A percentile compares a stretch with the other conserved stretches of the same genome.
Evolutionary conservation across 2,888 invertebrate species (phyloP).

Genomic region (Noctua fimbriata): DNA sequence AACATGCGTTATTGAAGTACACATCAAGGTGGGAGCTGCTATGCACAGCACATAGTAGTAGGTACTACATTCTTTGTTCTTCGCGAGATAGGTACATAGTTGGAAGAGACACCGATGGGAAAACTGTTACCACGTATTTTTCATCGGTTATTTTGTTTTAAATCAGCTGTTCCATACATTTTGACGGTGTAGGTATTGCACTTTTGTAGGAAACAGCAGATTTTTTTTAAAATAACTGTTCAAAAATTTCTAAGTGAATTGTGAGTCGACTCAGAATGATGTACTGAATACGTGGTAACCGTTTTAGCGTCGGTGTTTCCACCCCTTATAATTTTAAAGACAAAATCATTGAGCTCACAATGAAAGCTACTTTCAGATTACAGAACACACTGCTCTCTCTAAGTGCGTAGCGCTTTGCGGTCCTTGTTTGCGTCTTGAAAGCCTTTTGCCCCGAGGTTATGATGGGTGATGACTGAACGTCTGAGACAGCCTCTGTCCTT

Average conservation of each 20-base stretch:
- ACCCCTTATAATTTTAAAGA: neutral
- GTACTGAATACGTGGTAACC: no score
- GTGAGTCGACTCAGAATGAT: no score
- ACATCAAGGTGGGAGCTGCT: neutral
- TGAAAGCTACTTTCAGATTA: neutral
- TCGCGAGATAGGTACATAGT: neutral
- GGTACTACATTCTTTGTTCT: neutral
- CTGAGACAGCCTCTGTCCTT: neutral
- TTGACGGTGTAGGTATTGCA: no score
- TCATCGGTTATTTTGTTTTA: no score
- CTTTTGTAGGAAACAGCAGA: no score
- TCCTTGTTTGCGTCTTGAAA: constrained; percentile 2
- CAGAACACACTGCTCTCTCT: constrained; percentile 7
- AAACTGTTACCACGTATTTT: no score
- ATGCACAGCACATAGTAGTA: neutral
- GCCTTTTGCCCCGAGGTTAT: constrained; percentile 1
- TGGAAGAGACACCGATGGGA: no score
- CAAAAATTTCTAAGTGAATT: no score
- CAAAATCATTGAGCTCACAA: neutral
- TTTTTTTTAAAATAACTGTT: no score
- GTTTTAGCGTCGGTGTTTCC: no score
- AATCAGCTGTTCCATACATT: no score
- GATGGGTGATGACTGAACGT: constrained; percentile 19
- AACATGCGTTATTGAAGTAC: constrained; percentile 1
- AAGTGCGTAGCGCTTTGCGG: neutral